Conservation (phyloP, 2,113 vertebrate genomes). For the Hippocampus barbouri region DNA sequence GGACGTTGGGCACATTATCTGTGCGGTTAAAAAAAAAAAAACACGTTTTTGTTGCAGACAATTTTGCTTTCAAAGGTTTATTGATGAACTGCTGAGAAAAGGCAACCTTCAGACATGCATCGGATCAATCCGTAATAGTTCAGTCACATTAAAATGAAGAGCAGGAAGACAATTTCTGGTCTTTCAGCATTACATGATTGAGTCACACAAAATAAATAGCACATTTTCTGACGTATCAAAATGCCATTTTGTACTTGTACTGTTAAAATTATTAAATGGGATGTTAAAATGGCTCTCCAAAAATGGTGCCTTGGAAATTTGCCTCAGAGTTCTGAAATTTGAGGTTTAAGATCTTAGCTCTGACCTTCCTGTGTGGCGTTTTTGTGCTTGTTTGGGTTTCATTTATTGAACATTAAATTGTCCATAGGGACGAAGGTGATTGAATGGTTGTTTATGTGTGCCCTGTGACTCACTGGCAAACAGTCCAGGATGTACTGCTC, state of each 20-base stretch:
- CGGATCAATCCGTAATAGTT: conserved; percentile 18
- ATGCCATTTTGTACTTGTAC: neutral
- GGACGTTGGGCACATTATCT: neutral
- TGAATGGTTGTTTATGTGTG: too few relatives aligned
- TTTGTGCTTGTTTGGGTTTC: neutral
- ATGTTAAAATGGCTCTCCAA: neutral
- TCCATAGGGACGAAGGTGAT: too few relatives aligned
- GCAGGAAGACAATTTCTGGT: neutral
- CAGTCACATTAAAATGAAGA: conserved; percentile 24
- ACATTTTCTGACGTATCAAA: neutral
- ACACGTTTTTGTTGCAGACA: neutral
- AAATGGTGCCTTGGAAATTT: neutral
- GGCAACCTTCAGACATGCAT: conserved; percentile 32
- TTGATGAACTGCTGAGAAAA: conserved; percentile 19
- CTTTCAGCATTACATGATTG: neutral
- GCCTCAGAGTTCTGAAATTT: neutral
- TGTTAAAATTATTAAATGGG: neutral
- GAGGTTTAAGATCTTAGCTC: neutral
- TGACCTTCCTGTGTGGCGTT: neutral
- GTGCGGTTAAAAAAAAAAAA: neutral
- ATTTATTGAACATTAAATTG: too few relatives aligned
- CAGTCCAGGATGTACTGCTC: too few relatives aligned
- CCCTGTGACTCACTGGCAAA: too few relatives aligned
- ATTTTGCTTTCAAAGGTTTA: conserved; percentile 32
- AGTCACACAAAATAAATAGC: neutral